phyloP scores from a whole-genome alignment of 2,797 vertebrate genomes.

The Arremon aurantiirostris region DNA sequence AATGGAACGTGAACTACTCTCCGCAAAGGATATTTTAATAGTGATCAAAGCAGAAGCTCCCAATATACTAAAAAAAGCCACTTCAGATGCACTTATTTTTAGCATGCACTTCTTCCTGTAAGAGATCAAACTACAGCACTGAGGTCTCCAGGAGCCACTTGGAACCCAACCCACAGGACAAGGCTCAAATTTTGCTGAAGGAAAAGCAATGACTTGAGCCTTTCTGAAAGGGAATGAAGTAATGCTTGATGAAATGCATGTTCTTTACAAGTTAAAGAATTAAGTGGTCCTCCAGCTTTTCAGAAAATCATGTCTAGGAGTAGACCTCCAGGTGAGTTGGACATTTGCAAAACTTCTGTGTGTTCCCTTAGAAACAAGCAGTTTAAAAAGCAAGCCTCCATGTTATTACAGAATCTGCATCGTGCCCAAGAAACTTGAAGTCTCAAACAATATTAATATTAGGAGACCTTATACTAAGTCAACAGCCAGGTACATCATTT shows the following conservation, averaged over 20 bases:
- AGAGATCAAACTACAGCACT: neutral
- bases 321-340: neutral
- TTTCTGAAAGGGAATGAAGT: neutral
- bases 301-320: neutral
- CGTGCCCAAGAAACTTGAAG: neutral
- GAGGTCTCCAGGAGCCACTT: neutral
- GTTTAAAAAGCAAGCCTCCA: neutral
- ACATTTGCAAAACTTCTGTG: neutral
- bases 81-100: conserved; percentile 1
- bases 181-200: neutral
- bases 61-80: neutral
- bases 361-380: neutral
- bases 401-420: neutral
- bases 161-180: neutral
- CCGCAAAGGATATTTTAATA: neutral
- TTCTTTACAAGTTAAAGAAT: neutral
- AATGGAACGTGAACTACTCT: neutral
- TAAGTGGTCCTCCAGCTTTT: neutral
- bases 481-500: neutral
- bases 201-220: neutral
- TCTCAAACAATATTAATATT: neutral
- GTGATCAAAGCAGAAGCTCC: conserved; percentile 37
- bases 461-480: neutral
- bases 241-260: neutral
- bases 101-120: neutral